Base-by-base conservation (phyloP, 2,888 invertebrate species). In the Eugnorisma glareosa region DNA sequence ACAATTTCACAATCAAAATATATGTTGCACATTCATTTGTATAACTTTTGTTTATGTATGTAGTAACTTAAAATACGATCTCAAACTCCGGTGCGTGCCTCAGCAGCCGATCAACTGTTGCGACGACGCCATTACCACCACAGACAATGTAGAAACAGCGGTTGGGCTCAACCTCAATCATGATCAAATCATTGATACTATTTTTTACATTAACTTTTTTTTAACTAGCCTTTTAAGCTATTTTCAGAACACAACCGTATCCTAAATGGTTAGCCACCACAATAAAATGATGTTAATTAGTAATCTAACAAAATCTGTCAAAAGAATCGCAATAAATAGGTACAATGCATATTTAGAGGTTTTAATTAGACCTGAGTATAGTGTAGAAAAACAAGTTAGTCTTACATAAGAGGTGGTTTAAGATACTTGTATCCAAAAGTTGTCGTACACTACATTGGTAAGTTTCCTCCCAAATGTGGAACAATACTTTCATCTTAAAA, bases 361-460 rank as follows among this genome's bases (percentile, higher is more conserved):
- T 79, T 74, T 71, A 71, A 74, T 57, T 43, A 80, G 21, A 43
- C 35, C 48, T 11, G 54, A 59, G 21, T 48, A 57, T 48, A 64
- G 35, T 74, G 66, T n/a, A 61, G 28, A 59, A 43, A 40, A 54
- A 57, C 61, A 59, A 71, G 63, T 67, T 57, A 48, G 40, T 61
- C 24, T 40, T 31, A 54, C 63, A 37, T 51, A 59, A 37, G 40
- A 45, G 43, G 35, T 61, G 75, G 73, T 77, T 66, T 35, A 66
- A 57, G 13, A 68, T 43, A 51, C 48, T 77, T 77, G 77, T 81
- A 71, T 77, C 48, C 67, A 66, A 63, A 85, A 81, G 28, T 83
- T 74, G 37, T 61, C 31, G 57, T 18, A 77, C 74, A 80, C 21
- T n/a, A 67, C 48, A 74, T 66, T 74, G 57, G 51, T 45, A 73